These are phyloP conservation scores for Mesoligia furuncula DNA, from an alignment of 2,888 invertebrate species.

Conservation along the genomic window DNA sequence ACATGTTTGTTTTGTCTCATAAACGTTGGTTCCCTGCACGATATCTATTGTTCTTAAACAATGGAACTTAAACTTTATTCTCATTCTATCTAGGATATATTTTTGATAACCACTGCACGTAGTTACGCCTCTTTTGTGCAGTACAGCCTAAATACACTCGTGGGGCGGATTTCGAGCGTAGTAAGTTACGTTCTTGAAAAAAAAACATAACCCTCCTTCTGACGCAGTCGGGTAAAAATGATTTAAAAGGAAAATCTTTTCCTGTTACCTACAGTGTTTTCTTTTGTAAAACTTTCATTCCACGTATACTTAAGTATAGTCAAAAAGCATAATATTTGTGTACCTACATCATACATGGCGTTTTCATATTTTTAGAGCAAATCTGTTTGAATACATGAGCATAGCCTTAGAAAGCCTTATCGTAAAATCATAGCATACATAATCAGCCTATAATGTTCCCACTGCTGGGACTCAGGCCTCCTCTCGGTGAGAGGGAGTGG, in stretches of 20 bases:
- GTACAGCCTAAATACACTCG: conserved; percentile 9
- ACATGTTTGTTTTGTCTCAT: not conserved
- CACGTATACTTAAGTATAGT: too few species aligned
- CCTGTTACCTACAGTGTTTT: not conserved
- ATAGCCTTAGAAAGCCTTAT: not conserved
- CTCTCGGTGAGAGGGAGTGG: too few species aligned
- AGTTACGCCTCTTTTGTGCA: conserved; percentile 7
- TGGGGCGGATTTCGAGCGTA: not conserved
- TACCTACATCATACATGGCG: not conserved
- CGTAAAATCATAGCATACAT: too few species aligned
- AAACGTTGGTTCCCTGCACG: not conserved
- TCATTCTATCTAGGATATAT: not conserved
- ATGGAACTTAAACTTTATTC: conserved; percentile 10
- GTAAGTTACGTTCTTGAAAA: not conserved
- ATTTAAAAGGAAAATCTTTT: conserved; percentile 4
- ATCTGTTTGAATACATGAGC: not conserved
- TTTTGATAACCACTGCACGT: not conserved
- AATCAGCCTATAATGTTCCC: too few species aligned
- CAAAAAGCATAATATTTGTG: not conserved
- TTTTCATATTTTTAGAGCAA: not conserved
- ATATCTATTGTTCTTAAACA: not conserved
- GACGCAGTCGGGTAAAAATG: too few species aligned
- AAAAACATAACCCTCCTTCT: too few species aligned
- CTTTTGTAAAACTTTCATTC: not conserved
- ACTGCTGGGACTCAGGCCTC: too few species aligned